These are phyloP conservation scores for Acanthurus leucopareius DNA, from an alignment of 2,797 vertebrate genomes.

Conservation along the genomic window DNA sequence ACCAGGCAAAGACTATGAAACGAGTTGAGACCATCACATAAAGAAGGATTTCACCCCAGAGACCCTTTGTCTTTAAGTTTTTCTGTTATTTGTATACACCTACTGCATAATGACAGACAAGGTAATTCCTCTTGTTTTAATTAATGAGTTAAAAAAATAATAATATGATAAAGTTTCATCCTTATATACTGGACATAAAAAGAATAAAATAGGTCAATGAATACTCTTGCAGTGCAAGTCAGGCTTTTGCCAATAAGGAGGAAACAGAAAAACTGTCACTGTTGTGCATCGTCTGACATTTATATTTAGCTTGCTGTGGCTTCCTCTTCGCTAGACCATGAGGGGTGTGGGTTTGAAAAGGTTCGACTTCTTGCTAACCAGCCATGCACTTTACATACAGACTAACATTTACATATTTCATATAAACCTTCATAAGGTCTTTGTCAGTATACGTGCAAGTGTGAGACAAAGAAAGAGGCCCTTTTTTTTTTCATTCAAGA, in stretches of 20 bases:
- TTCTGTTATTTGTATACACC: neutral
- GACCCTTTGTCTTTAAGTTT: neutral
- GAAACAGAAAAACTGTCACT: conserved; percentile 25
- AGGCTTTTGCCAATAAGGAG: conserved; percentile 19
- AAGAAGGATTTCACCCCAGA: neutral
- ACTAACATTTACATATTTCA: neutral
- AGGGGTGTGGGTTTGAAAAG: conserved; percentile 51
- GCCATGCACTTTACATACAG: conserved; percentile 23
- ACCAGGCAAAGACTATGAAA: conserved; percentile 23
- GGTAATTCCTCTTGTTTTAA: neutral
- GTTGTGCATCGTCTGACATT: conserved; percentile 52
- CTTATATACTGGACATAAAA: neutral
- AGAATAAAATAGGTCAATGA: neutral
- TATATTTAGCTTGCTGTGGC: conserved; percentile 48
- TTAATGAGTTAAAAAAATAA: neutral
- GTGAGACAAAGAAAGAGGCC: neutral
- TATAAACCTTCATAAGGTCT: neutral
- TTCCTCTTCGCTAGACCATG: conserved; percentile 52
- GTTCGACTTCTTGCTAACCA: conserved; percentile 25
- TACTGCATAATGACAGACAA: neutral
- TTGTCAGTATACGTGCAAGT: conserved; percentile 3
- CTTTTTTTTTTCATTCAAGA: conserved; percentile 16
- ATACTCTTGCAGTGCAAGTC: conserved; percentile 1
- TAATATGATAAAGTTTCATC: neutral
- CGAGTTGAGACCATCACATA: neutral